A percentile compares a stretch with the other conserved stretches of the same genome.
Conservation (phyloP, 2,888 invertebrate species). For the Bombylius discolor region DNA sequence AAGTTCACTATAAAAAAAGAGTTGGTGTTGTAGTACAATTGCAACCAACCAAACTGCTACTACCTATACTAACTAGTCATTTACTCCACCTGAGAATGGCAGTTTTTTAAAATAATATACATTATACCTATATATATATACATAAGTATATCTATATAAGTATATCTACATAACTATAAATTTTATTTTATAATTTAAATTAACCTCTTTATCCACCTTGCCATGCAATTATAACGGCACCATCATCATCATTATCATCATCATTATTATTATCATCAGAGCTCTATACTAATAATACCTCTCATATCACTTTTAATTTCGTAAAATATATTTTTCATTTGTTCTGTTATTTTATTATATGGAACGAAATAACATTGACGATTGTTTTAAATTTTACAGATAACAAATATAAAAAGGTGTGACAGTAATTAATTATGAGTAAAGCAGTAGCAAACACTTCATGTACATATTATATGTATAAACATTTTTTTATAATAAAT, state of each 20-base stretch:
- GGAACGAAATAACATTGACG: slow-evolving; percentile 15
- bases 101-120: not conserved
- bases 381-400: slow-evolving; percentile 31
- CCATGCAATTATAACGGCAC: too few species aligned
- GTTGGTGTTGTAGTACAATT: not conserved
- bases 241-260: too few species aligned
- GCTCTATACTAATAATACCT: too few species aligned
- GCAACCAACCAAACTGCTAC: not conserved
- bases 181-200: not conserved
- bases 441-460: slow-evolving; percentile 2
- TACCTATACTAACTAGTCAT: not conserved
- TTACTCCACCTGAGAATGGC: not conserved
- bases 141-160: not conserved
- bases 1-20: not conserved
- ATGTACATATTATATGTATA: not conserved
- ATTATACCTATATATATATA: not conserved
- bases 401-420: slow-evolving; percentile 30
- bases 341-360: not conserved
- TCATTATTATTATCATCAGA: too few species aligned
- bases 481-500: too few species aligned
- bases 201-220: not conserved
- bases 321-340: too few species aligned
- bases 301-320: too few species aligned
- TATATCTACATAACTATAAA: not conserved
- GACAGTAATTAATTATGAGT: slow-evolving; percentile 38